Base-by-base conservation (phyloP, 1,140 invertebrate species). In the Lasaia peninsularis region DNA sequence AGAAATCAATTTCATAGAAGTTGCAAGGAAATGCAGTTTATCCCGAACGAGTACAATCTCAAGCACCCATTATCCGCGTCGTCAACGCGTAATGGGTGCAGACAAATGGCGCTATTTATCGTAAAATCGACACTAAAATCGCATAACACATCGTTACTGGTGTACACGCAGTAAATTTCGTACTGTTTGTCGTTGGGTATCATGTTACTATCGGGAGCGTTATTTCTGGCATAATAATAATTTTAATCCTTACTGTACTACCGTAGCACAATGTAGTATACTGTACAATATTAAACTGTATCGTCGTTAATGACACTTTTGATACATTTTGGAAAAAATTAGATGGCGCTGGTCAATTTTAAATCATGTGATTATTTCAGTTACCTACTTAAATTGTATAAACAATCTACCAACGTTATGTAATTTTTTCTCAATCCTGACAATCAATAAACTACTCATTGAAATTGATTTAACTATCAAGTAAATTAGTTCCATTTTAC, bases 111-210 rank as follows among this genome's bases (percentile, higher is more conserved):
- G 52, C 65, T 73, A 80, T 81, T 78, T 78, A 80, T 82, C 71
- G 75, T 78, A 71, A 80, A 77, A 76, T 78, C 73, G 79, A 78
- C 70, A 77, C 71, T 82, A 78, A 80, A 78, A 74, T 65, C 63
- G 58, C 69, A 62, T 75, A 73, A 74, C 75, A 78, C 67, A 58
- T 71, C 71, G 74, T 75, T 66, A 66, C 58, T 60, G 57, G 58
- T 65, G 66, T 67, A 75, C 75, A 67, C 54, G 67, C 66, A 63
- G 67, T 75, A 73, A 75, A 80, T 78, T 75, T 69, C 62, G 63
- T 60, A 67, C 59, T 48, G 40, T 44, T 44, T 44, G 40, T 61
- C 58, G 53, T 62, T 65, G 52, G 44, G 50, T 65, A 54, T 62
- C 52, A 62, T 57, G 55, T 48, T 48, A 48, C 44, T 48, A 48